phyloP scores from a whole-genome alignment of 2,113 vertebrate genomes.

The Steatornis caripensis region DNA sequence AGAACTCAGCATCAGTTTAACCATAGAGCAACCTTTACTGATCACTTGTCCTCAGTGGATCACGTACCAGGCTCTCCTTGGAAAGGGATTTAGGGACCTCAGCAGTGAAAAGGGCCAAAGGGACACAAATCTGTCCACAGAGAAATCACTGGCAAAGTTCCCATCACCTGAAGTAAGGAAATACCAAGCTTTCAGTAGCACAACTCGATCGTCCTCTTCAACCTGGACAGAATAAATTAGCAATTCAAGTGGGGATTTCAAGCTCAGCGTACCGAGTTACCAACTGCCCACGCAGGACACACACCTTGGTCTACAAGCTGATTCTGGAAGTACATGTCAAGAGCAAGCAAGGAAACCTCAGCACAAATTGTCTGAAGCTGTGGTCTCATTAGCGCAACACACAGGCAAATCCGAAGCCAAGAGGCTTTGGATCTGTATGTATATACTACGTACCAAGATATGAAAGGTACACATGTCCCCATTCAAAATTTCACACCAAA shows the following conservation, averaged over 20 bases:
- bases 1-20: not conserved
- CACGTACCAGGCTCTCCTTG: not conserved
- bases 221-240: not conserved
- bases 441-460: not conserved
- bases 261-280: not conserved
- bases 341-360: not conserved
- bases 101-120: not conserved
- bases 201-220: not conserved
- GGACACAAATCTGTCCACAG: not conserved
- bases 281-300: rapidly evolving
- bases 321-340: not conserved
- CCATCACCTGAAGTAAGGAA: not conserved
- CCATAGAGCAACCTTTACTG: not conserved
- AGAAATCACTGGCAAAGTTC: not conserved
- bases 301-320: not conserved
- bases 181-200: not conserved
- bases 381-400: not conserved
- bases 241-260: not conserved
- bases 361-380: not conserved
- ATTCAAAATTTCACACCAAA: not conserved
- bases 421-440: not conserved
- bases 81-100: not conserved
- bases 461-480: not conserved
- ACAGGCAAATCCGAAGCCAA: not conserved
- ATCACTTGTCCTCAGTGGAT: not conserved